phyloP scores from a whole-genome alignment of 2,888 invertebrate species.

The Hirtodrosophila alboralis region DNA sequence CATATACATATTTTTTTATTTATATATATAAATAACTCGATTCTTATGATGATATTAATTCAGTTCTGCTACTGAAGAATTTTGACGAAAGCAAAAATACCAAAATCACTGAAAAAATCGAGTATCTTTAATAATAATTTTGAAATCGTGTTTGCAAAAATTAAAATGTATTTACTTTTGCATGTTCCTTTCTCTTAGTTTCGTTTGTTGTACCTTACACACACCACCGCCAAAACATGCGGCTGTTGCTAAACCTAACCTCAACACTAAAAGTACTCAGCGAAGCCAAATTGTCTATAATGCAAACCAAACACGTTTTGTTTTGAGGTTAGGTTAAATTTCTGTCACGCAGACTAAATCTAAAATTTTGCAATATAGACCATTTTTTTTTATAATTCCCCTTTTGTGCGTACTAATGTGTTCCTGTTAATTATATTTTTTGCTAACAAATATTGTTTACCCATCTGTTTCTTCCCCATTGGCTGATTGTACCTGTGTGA shows the following conservation, averaged over 20 bases:
- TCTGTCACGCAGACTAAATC: conserved; percentile 38
- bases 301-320: conserved; percentile 67
- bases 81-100: conserved; percentile 83
- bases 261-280: conserved; percentile 37
- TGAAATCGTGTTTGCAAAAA: conserved; percentile 3
- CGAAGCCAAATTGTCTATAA: conserved; percentile 19
- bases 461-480: conserved; percentile 65
- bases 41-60: conserved; percentile 80
- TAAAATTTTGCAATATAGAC: conserved; percentile 2
- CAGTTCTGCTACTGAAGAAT: conserved; percentile 84
- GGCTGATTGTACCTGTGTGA: conserved; percentile 45
- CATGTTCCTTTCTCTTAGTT: conserved; percentile 56
- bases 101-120: conserved; percentile 80
- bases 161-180: conserved; percentile 46
- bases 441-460: conserved; percentile 79
- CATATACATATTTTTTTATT: conserved; percentile 20
- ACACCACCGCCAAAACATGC: conserved; percentile 56
- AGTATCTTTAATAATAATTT: conserved; percentile 23
- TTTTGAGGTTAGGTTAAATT: conserved; percentile 66
- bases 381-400: conserved; percentile 1
- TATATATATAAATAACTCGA: conserved; percentile 33
- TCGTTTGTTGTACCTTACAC: conserved; percentile 42
- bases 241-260: conserved; percentile 62
- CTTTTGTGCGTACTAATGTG: conserved; percentile 29
- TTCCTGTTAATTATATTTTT: conserved; percentile 38